phyloP scores from a whole-genome alignment of 2,888 invertebrate species.

The Laothoe populi region DNA sequence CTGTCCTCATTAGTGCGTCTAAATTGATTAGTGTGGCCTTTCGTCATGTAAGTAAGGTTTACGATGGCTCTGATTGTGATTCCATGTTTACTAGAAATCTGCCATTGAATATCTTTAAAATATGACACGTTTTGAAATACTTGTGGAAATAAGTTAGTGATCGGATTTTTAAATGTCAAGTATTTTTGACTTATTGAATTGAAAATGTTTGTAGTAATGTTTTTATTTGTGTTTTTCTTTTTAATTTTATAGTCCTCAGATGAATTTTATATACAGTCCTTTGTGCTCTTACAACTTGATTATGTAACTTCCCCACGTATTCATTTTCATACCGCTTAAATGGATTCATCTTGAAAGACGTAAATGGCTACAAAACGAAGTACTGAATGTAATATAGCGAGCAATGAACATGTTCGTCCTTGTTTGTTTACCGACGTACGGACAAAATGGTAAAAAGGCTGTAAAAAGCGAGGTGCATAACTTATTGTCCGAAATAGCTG shows the following conservation, averaged over 20 bases:
- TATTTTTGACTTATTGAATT: too few relatives aligned
- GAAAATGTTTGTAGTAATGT: too few relatives aligned
- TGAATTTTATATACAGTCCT: too few relatives aligned
- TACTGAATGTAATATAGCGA: background rate
- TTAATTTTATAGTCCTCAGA: too few relatives aligned
- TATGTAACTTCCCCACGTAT: too few relatives aligned
- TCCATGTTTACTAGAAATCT: background rate
- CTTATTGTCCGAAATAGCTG: conserved; percentile 64
- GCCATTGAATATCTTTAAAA: background rate
- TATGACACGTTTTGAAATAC: too few relatives aligned
- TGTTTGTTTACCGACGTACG: conserved; percentile 12
- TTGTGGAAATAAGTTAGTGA: too few relatives aligned
- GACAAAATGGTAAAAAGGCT: conserved; percentile 16
- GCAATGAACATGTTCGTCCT: conserved; percentile 18
- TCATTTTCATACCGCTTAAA: background rate
- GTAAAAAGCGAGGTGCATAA: conserved; percentile 52
- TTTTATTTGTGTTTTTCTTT: too few relatives aligned
- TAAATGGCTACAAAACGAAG: background rate
- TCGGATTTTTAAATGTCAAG: too few relatives aligned
- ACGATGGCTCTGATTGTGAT: conserved; percentile 9
- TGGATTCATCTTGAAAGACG: background rate
- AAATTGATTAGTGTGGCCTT: conserved; percentile 74
- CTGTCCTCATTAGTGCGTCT: conserved; percentile 76
- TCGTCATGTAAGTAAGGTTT: conserved; percentile 39
- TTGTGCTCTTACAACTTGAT: too few relatives aligned